Percentiles rank a stretch among this genome's conserved stretches.
Evolutionary conservation across 2,888 invertebrate species (phyloP).

Genomic region (Eupithecia dodoneata): DNA sequence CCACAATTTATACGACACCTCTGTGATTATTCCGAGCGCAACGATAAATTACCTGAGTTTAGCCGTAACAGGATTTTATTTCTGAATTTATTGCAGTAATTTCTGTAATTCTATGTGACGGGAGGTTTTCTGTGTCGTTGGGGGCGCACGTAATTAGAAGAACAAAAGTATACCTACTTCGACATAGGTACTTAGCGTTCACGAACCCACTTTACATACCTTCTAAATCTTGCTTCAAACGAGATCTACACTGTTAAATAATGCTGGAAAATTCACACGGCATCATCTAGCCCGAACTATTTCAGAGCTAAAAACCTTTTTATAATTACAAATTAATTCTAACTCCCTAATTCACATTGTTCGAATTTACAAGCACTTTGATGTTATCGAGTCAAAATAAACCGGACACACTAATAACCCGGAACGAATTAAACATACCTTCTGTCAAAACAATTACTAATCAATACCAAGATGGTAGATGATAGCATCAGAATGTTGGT

Average conservation of each 20-base stretch:
- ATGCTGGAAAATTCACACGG: no score
- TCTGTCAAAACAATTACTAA: slow-evolving; percentile 42
- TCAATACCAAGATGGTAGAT: slow-evolving; percentile 37
- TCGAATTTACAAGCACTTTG: slow-evolving; percentile 16
- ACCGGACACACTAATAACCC: slow-evolving; percentile 38
- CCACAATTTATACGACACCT: slow-evolving; percentile 82
- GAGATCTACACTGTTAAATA: no score
- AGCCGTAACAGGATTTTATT: slow-evolving; percentile 76
- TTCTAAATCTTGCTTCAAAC: no score
- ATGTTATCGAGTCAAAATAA: slow-evolving; percentile 18
- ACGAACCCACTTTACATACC: no score
- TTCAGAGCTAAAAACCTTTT: not conserved
- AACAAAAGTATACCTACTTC: not conserved
- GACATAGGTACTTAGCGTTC: not conserved
- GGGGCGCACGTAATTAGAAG: not conserved
- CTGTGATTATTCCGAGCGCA: slow-evolving; percentile 78
- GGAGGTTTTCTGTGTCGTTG: slow-evolving; percentile 34
- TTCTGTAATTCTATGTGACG: slow-evolving; percentile 62
- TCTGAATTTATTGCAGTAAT: slow-evolving; percentile 78
- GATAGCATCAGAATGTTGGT: slow-evolving; percentile 40
- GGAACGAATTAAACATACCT: slow-evolving; percentile 37
- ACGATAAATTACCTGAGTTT: slow-evolving; percentile 80
- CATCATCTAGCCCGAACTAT: not conserved
- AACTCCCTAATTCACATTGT: slow-evolving; percentile 12
- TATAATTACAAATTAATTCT: not conserved